Evolutionary conservation across 2,113 vertebrate genomes (phyloP).

Genomic region (Apodemus sylvaticus): DNA sequence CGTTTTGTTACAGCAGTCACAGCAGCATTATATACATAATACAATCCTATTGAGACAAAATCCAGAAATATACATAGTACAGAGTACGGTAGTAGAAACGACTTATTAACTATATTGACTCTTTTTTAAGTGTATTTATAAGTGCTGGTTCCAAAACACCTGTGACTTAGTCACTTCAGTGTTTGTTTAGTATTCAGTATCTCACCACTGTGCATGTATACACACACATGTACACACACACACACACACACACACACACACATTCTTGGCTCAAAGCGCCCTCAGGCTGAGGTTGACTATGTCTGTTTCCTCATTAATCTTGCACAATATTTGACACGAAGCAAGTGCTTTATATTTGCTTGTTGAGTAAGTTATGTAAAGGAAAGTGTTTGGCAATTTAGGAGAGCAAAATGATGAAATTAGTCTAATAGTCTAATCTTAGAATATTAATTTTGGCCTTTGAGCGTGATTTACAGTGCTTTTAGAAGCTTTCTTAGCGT

Average conservation of each 20-base stretch:
- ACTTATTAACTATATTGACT: neutral
- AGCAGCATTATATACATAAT: neutral
- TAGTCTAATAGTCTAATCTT: neutral
- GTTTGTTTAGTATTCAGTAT: neutral
- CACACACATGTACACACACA: neutral
- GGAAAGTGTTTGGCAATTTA: neutral
- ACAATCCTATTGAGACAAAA: neutral
- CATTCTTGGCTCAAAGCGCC: no score
- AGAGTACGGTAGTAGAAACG: neutral
- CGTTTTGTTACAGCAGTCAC: neutral
- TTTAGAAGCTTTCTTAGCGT: neutral
- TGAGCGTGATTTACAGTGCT: neutral
- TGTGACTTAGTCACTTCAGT: neutral
- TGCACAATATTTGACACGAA: neutral
- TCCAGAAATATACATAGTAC: neutral
- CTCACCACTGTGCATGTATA: fast-evolving
- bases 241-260: no score
- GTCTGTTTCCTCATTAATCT: neutral
- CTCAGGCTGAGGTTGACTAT: neutral
- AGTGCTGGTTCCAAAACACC: neutral
- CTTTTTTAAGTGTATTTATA: neutral
- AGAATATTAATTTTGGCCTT: constrained; percentile 31
- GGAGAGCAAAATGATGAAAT: constrained; percentile 5
- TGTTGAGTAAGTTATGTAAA: constrained; percentile 20
- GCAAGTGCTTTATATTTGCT: neutral